phyloP scores from a whole-genome alignment of 2,888 invertebrate species.

The Uropetala carovei region DNA sequence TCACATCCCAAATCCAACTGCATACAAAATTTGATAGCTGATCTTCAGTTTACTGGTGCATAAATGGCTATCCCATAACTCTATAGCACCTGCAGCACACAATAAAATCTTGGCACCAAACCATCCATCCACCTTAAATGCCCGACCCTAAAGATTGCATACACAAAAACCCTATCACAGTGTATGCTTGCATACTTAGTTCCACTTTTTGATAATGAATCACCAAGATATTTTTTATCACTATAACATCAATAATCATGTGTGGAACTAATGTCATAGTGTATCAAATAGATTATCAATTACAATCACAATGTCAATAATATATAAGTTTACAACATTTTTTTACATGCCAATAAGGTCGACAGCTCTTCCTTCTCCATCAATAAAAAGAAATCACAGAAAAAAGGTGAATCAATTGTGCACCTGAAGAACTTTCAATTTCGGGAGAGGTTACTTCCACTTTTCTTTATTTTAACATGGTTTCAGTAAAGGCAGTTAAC shows the following conservation, averaged over 20 bases:
- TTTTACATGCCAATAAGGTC: constrained; percentile 56
- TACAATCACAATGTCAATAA: constrained; percentile 59
- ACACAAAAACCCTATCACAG: constrained; percentile 61
- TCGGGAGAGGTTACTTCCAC: constrained; percentile 46
- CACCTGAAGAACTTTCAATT: constrained; percentile 51
- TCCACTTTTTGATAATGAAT: constrained; percentile 45
- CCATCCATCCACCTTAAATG: constrained; percentile 25
- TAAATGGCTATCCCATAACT: constrained; percentile 36
- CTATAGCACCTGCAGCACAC: constrained; percentile 43
- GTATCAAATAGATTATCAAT: constrained; percentile 50
- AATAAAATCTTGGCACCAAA: constrained; percentile 26
- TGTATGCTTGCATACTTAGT: constrained; percentile 6
- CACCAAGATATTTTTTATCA: constrained; percentile 53
- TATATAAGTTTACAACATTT: constrained; percentile 62
- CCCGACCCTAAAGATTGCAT: constrained; percentile 38
- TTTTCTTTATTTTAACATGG: constrained; percentile 50
- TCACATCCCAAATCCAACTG: constrained; percentile 47
- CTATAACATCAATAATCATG: constrained; percentile 48
- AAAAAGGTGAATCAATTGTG: constrained; percentile 61
- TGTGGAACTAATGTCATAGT: constrained; percentile 31
- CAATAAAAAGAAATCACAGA: constrained; percentile 59
- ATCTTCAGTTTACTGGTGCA: constrained; percentile 49
- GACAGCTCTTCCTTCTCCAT: constrained; percentile 51
- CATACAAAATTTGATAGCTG: constrained; percentile 15
- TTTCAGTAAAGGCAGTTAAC: constrained; percentile 41